phyloP scores from a whole-genome alignment of 2,888 invertebrate genomes.

The Amaurobius ferox region DNA sequence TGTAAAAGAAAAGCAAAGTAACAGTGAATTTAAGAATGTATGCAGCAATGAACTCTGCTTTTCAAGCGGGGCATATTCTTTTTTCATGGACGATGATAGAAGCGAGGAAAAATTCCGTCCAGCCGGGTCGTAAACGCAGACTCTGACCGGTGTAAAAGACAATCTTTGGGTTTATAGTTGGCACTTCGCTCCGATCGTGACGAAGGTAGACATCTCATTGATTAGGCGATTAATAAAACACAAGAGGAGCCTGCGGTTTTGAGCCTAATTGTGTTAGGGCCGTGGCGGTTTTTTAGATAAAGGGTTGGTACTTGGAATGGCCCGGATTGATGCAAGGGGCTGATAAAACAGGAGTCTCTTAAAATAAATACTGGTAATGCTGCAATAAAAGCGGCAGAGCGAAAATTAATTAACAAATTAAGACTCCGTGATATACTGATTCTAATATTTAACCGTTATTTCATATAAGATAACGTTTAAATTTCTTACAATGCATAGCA shows the following conservation, averaged over 20 bases:
- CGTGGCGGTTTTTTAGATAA: not conserved
- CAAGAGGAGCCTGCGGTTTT: conserved; percentile 6
- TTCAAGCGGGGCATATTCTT: not conserved
- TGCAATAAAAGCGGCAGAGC: no score
- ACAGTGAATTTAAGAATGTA: not conserved
- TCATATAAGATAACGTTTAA: no score
- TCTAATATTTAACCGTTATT: no score
- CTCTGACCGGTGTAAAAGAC: conserved; percentile 65
- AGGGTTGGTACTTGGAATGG: no score
- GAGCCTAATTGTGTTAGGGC: conserved; percentile 12
- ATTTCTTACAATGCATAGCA: no score
- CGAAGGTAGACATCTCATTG: conserved; percentile 36
- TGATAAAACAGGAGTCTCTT: no score
- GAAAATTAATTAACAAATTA: no score
- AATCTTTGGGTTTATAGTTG: conserved; percentile 68
- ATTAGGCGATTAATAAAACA: conserved; percentile 65
- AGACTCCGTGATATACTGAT: no score
- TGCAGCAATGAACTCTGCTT: not conserved
- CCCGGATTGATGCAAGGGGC: no score
- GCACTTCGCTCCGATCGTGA: conserved; percentile 64
- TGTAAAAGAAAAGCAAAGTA: no score
- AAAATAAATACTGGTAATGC: no score
- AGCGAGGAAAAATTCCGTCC: not conserved
- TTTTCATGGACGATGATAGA: not conserved
- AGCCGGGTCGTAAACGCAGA: conserved; percentile 59